Conservation (phyloP, 2,113 vertebrate genomes). For the Coptodon rendalli region DNA sequence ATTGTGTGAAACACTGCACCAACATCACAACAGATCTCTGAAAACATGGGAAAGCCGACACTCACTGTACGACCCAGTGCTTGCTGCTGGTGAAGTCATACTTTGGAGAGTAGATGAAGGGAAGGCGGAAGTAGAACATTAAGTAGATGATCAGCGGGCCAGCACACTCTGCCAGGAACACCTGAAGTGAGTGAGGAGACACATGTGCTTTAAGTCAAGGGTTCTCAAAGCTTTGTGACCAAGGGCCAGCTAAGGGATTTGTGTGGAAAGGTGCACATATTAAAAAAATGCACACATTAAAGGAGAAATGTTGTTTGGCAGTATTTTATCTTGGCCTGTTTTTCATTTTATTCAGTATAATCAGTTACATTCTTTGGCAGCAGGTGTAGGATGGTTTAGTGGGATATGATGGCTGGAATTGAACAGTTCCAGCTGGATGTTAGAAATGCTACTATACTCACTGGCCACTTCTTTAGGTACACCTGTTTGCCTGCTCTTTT, state of each 20-base stretch:
- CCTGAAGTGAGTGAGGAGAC: slow-evolving; percentile 57
- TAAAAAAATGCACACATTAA: neutral
- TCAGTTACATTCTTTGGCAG: neutral
- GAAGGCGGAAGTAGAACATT: slow-evolving; percentile 88
- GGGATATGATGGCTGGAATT: neutral
- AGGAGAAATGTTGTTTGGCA: neutral
- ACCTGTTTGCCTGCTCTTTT: neutral
- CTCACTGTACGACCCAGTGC: slow-evolving; percentile 89
- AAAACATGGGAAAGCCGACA: slow-evolving; percentile 29
- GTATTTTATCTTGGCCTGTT: neutral
- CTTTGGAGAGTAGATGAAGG: slow-evolving; percentile 85
- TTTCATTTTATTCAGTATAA: neutral
- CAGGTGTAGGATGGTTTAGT: neutral
- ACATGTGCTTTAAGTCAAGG: neutral
- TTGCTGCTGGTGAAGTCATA: slow-evolving; percentile 87
- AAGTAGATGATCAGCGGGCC: slow-evolving; percentile 87
- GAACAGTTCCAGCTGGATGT: neutral
- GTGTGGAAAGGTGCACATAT: neutral
- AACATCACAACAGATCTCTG: neutral
- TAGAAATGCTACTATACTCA: neutral
- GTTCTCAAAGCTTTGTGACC: neutral
- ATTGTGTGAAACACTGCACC: neutral
- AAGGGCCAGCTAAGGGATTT: neutral
- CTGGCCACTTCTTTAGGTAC: neutral
- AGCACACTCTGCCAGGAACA: slow-evolving; percentile 84